Percentiles rank a stretch among this genome's conserved stretches.
These are phyloP conservation scores for Eudemis profundana DNA, from an alignment of 2,888 invertebrate species.

Conservation along the genomic window DNA sequence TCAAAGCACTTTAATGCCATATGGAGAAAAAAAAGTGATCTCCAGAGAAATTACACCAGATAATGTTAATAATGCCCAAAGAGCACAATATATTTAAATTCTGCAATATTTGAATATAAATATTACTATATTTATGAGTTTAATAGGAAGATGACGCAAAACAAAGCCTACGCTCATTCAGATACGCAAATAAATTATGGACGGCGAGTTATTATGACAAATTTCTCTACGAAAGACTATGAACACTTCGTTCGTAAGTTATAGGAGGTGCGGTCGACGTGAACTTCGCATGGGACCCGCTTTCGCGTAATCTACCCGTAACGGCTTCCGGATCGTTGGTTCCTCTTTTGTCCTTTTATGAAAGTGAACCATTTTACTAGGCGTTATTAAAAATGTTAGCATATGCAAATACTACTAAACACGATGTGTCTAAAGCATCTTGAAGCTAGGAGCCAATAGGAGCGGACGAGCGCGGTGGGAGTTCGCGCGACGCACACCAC, in stretches of 20 bases:
- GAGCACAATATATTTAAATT: slow-evolving; percentile 58
- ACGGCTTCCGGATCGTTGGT: not conserved
- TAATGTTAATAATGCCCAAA: slow-evolving; percentile 72
- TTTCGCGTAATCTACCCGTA: slow-evolving; percentile 24
- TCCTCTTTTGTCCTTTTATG: not conserved
- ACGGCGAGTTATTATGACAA: slow-evolving; percentile 75
- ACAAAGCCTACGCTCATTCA: slow-evolving; percentile 60
- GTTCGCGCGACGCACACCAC: slow-evolving; percentile 53
- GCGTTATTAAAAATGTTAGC: not conserved
- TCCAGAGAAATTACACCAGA: slow-evolving; percentile 42
- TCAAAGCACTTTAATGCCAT: slow-evolving; percentile 67
- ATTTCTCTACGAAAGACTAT: slow-evolving; percentile 48
- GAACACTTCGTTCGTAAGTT: slow-evolving; percentile 35
- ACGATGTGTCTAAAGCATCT: not conserved
- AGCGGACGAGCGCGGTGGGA: not conserved
- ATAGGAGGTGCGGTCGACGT: slow-evolving; percentile 44
- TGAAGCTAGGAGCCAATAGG: not conserved
- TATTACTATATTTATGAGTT: slow-evolving; percentile 55
- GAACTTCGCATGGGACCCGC: slow-evolving; percentile 48
- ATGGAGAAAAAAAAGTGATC: slow-evolving; percentile 44
- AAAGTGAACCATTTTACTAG: not conserved
- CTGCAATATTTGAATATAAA: slow-evolving; percentile 59
- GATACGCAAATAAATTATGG: slow-evolving; percentile 79
- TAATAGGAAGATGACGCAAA: slow-evolving; percentile 61
- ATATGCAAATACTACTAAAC: not conserved